Percentiles rank a stretch among this genome's conserved stretches.
phyloP scores from a whole-genome alignment of 2,113 vertebrate species.

The Amphiprion percula region DNA sequence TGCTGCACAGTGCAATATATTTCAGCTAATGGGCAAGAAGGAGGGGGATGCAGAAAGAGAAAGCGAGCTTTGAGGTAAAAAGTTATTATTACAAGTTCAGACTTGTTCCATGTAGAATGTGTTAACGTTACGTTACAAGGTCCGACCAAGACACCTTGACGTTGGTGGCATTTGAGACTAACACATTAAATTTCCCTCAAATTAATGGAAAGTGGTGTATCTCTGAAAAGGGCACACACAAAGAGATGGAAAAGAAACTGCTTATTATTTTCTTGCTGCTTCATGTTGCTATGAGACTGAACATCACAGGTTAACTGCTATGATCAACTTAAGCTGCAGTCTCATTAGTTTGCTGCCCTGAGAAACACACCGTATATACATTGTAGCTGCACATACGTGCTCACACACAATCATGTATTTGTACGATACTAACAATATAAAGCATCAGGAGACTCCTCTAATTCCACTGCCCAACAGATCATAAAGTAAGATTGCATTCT shows the following conservation, averaged over 20 bases:
- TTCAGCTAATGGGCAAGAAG: too few species aligned
- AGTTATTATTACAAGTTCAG: too few species aligned
- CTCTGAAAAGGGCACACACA: background rate
- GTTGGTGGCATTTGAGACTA: too few species aligned
- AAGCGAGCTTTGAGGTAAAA: too few species aligned
- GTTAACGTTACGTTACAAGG: too few species aligned
- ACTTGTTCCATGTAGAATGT: too few species aligned
- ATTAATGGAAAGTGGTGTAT: too few species aligned
- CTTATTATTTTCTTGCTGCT: constrained; percentile 1
- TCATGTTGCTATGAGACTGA: constrained; percentile 13
- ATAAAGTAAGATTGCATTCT: constrained; percentile 65
- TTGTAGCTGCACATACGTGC: background rate
- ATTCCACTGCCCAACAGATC: constrained; percentile 58
- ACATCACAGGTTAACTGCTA: background rate
- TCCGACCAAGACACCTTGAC: too few species aligned
- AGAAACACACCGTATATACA: constrained; percentile 8
- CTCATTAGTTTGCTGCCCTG: constrained; percentile 13
- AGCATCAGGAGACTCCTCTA: constrained; percentile 49
- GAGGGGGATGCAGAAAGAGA: too few species aligned
- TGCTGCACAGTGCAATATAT: too few species aligned
- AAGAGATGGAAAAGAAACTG: background rate
- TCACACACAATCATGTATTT: background rate
- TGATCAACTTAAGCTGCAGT: constrained; percentile 29
- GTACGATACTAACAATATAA: constrained; percentile 33
- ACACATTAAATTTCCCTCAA: too few species aligned